Base-by-base conservation (phyloP, 1,140 invertebrate species). In the Cyclina sinensis region DNA sequence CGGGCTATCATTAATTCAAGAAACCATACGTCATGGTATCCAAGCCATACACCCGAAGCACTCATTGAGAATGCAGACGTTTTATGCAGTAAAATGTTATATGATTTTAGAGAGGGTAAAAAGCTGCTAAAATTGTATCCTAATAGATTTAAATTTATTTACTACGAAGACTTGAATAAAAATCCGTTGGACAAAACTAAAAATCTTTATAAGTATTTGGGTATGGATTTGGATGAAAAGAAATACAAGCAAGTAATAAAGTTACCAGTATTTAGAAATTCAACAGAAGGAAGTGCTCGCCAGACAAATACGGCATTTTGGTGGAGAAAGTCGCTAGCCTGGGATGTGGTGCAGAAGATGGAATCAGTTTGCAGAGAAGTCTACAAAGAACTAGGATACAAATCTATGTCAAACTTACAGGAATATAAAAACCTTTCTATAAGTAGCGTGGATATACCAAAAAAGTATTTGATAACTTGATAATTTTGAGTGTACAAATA, bases 1-100 rank as follows among this genome's bases (percentile, higher is more conserved):
- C 48, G 78, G 9, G 78, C 78, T 21, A 62, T 81, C 3, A 81
- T 81, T 39, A 81, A 81, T 32, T 81, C 78, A 11, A 39, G 78
- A 37, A 35, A 37, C 5, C 21, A 21, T 7, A 81, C 48, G 3
- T 39, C n/a, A 12, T 81, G 78, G 78, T 81, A 81, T 37, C 5
- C 9, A 21, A 12, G 7, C 0, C 11, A 39, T 14, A 32, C 18
- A 1, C 2, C 32, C 0, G 9, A 57, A 11, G 7, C 27, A 2
- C 16, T n/a, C 21, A 37, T 59, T 12, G 7, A 59, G 2, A 32
- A 81, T 27, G 78, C 78, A 32, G 2, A 27, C 0, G 51, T 21
- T 4, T 46, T 81, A 16, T 81, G 78, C 24, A 37, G 37, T 24
- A 39, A 46, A 16, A 81, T 81, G 51, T 27, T 37, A 30, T 37